phyloP scores from a whole-genome alignment of 2,113 vertebrate genomes.

The Notarius quadriscutis region DNA sequence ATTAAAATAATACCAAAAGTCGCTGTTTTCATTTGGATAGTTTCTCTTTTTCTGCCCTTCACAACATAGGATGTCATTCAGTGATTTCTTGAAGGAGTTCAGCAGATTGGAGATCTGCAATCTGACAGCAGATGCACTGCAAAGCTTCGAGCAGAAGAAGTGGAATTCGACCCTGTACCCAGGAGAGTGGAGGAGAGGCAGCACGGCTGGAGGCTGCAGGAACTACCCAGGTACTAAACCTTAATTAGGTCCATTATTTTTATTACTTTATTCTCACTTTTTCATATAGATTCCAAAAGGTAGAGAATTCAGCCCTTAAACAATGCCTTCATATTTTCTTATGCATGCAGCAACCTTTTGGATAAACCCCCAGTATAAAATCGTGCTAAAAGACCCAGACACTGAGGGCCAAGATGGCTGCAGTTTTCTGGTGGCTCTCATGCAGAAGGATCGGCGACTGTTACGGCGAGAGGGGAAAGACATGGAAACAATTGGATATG shows the following conservation, averaged over 20 bases:
- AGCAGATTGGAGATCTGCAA: conserved; percentile 93
- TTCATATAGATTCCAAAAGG: not conserved
- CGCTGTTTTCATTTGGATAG: not conserved
- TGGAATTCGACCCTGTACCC: conserved; percentile 87
- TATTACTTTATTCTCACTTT: not conserved
- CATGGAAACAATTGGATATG: conserved; percentile 97
- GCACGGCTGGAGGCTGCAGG: conserved; percentile 90
- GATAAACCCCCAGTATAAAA: conserved; percentile 95
- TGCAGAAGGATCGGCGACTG: conserved; percentile 92
- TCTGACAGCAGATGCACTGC: conserved; percentile 87
- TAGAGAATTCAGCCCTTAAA: not conserved
- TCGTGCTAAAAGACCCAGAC: conserved; percentile 81
- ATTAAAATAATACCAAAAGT: too few relatives aligned
- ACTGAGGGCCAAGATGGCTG: conserved; percentile 71
- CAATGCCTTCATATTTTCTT: not conserved
- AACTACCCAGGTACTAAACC: conserved; percentile 80
- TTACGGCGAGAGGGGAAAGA: conserved; percentile 83
- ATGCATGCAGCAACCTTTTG: conserved; percentile 85
- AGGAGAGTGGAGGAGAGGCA: conserved; percentile 90
- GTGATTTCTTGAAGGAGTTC: conserved; percentile 87
- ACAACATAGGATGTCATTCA: conserved; percentile 86
- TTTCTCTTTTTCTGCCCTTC: not conserved
- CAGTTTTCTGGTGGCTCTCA: conserved; percentile 88
- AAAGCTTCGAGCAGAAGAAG: conserved; percentile 74
- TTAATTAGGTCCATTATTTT: not conserved